Evolutionary conservation across 2,888 invertebrate genomes (phyloP).

Genomic region (Eupsilia transversa): DNA sequence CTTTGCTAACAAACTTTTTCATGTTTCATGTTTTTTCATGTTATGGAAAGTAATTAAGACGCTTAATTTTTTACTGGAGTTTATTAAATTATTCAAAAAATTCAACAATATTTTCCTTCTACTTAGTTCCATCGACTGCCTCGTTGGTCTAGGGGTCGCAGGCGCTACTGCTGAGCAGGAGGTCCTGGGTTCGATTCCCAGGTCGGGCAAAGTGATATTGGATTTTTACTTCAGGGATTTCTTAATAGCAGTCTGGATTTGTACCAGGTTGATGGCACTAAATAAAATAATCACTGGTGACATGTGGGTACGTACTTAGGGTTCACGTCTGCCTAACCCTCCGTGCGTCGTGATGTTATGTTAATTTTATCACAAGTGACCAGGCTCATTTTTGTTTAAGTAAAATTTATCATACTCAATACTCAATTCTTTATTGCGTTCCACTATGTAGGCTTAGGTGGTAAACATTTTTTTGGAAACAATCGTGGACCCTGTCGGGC

Average conservation of each 20-base stretch:
- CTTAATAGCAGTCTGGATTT: not conserved
- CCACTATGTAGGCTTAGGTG: too few relatives aligned
- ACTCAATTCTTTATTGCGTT: too few relatives aligned
- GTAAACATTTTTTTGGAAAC: too few relatives aligned
- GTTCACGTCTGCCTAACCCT: not conserved
- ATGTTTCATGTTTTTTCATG: slow-evolving; percentile 32
- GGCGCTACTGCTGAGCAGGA: not conserved
- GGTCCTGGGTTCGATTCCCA: too few relatives aligned
- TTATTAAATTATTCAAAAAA: slow-evolving; percentile 35
- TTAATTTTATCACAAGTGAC: too few relatives aligned
- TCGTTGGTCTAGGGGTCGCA: not conserved
- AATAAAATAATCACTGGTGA: too few relatives aligned
- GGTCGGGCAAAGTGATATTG: not conserved
- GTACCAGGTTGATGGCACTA: not conserved
- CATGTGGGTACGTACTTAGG: not conserved
- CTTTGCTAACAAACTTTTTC: slow-evolving; percentile 26
- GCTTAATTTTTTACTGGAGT: slow-evolving; percentile 36
- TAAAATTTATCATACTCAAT: too few relatives aligned
- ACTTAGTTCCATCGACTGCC: not conserved
- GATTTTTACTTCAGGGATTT: not conserved
- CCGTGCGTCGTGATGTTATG: not conserved
- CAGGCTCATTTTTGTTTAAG: too few relatives aligned
- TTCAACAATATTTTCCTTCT: slow-evolving; percentile 1
- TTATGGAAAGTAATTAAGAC: slow-evolving; percentile 38
- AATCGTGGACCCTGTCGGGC: too few relatives aligned